phyloP scores from a whole-genome alignment of 2,888 invertebrate genomes.

The Stegana nigrithorax region DNA sequence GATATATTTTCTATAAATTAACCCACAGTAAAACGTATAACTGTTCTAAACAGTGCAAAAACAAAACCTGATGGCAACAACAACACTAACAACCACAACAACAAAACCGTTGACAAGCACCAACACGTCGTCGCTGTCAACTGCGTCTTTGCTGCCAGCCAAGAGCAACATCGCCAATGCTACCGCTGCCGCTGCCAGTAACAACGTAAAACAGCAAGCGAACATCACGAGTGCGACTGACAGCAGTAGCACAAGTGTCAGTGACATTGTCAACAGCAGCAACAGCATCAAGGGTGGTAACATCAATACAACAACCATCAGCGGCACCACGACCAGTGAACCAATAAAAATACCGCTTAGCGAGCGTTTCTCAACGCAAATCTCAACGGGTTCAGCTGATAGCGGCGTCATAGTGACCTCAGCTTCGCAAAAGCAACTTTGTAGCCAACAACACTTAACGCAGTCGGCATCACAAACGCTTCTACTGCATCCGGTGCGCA shows the following conservation, averaged over 20 bases:
- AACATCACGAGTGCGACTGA: too few species aligned
- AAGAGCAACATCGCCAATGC: constrained; percentile 33
- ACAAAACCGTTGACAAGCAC: constrained; percentile 20
- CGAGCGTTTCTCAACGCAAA: constrained; percentile 64
- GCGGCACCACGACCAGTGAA: constrained; percentile 47
- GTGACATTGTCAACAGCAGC: constrained; percentile 34
- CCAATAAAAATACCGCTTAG: constrained; percentile 64
- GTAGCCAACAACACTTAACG: constrained; percentile 14
- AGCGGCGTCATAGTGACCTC: constrained; percentile 58
- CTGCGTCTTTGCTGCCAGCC: too few species aligned
- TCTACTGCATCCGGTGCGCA: constrained; percentile 50
- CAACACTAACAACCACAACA: constrained; percentile 35
- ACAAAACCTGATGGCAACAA: constrained; percentile 63
- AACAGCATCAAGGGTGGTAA: constrained; percentile 23
- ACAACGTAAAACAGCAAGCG: too few species aligned
- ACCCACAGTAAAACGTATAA: background rate
- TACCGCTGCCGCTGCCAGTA: constrained; percentile 29
- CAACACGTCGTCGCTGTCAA: background rate
- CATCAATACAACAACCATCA: constrained; percentile 16
- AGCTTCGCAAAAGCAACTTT: constrained; percentile 44
- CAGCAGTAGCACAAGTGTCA: too few species aligned
- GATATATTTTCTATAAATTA: background rate
- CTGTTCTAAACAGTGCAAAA: constrained; percentile 19
- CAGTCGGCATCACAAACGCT: constrained; percentile 35
- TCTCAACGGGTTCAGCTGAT: constrained; percentile 64